Evolutionary conservation across 2,888 invertebrate genomes (phyloP), one percentile per base, ranked within the genome.

Genomic region (Cantharis rustica): DNA sequence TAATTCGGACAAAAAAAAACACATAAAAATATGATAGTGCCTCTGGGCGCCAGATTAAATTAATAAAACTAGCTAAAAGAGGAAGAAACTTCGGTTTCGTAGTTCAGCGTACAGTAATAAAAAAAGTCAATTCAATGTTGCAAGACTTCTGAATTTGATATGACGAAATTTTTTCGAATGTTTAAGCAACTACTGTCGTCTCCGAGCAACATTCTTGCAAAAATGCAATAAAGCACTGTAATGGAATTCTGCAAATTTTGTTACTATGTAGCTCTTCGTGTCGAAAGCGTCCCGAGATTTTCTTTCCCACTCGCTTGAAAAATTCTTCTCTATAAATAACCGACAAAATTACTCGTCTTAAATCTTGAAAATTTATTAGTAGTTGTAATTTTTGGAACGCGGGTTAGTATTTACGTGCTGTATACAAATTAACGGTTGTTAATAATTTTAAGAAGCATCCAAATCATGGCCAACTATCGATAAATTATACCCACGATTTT

Each of bases 341-440:
- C 47, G n/a, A 47, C 47, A 47, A 47, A 47, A 47, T 47, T 47
- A 47, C 47, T 47, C 47, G 47, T 47, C 47, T 47, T 47, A 47
- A 47, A 47, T 47, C 47, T 47, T 47, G 47, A 47, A 47, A 47
- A 47, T 47, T 47, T 47, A 47, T 47, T 47, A 47, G 47, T 47
- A 47, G 47, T n/a, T 47, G 47, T 47, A 47, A 47, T 47, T 47
- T 47, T 47, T 47, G 47, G 47, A 47, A 47, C 47, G 47, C 47
- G 47, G 47, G 47, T 47, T 47, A 47, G n/a, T 47, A 47, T 47
- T 47, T 47, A 47, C 47, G 64, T 66, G 16, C 16, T n/a, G 64
- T 23, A 66, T 66, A 23, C 23, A 66, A 66, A 66, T 66, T 66
- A 66, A 66, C 64, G 64, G 64, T 66, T 66, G 64, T 66, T 66